Percentiles rank a stretch among this genome's conserved stretches.
These are phyloP conservation scores for Dysdera silvatica DNA, from an alignment of 1,140 invertebrate genomes.

Conservation along the genomic window DNA sequence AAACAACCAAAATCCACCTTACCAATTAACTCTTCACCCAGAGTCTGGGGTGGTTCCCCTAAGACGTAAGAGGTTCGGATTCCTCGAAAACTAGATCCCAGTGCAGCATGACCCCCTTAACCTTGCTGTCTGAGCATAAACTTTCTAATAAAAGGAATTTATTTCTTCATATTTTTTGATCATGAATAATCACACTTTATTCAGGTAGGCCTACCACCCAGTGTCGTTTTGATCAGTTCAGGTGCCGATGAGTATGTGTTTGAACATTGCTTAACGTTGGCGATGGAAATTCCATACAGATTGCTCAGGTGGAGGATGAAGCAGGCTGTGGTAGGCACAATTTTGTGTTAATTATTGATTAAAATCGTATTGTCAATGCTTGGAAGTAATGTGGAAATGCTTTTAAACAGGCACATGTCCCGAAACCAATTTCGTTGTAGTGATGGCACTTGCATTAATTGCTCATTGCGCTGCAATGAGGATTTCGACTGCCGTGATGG, in stretches of 20 bases:
- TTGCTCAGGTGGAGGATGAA: slow-evolving; percentile 42
- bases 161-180: slow-evolving; percentile 36
- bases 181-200: not conserved
- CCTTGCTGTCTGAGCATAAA: too few species aligned
- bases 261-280: slow-evolving; percentile 38
- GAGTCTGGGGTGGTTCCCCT: too few species aligned
- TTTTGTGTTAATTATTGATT: not conserved
- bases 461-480: slow-evolving; percentile 29
- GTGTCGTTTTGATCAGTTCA: slow-evolving; percentile 37
- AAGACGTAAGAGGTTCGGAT: too few species aligned
- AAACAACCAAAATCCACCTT: too few species aligned
- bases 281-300: slow-evolving; percentile 39
- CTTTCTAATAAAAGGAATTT: too few species aligned
- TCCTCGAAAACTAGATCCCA: too few species aligned
- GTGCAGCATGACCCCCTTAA: too few species aligned
- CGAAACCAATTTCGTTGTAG: slow-evolving; percentile 22
- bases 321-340: slow-evolving; percentile 42
- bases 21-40: too few species aligned
- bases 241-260: slow-evolving; percentile 45
- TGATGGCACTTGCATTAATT: slow-evolving; percentile 25
- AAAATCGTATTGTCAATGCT: too few species aligned
- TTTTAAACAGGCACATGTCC: slow-evolving; percentile 12
- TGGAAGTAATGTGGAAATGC: too few species aligned
- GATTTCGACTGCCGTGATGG: slow-evolving; percentile 58
- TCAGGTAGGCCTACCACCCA: slow-evolving; percentile 14